Percentiles rank a stretch among this genome's conserved stretches.
Conservation (phyloP, 64 coral and sea anemone species). For the Montipora efflorescens region DNA sequence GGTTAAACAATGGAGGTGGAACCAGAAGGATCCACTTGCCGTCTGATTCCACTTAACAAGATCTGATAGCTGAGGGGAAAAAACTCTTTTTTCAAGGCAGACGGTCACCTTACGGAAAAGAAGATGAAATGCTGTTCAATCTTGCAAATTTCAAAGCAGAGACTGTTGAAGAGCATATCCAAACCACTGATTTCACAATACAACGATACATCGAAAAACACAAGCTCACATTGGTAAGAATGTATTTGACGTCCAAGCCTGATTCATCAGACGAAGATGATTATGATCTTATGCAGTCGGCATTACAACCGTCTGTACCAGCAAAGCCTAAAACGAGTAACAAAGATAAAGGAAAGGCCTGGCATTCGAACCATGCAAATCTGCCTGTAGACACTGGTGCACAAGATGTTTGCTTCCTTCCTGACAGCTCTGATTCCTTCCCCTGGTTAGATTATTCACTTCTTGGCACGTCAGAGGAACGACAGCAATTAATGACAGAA, state of each 20-base stretch:
- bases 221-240: slow-evolving; percentile 52
- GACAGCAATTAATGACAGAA: slow-evolving; percentile 23
- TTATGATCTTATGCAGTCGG: slow-evolving; percentile 21
- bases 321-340: slow-evolving; percentile 13
- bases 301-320: neutral
- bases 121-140: slow-evolving; percentile 51
- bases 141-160: slow-evolving; percentile 66
- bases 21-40: slow-evolving; percentile 9
- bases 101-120: slow-evolving; percentile 33
- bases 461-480: slow-evolving; percentile 49
- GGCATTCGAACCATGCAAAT: slow-evolving; percentile 51
- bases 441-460: slow-evolving; percentile 4
- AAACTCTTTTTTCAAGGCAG: slow-evolving; percentile 49
- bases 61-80: slow-evolving; percentile 50
- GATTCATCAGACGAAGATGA: slow-evolving; percentile 1
- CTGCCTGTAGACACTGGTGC: neutral
- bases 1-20: slow-evolving; percentile 64
- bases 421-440: neutral
- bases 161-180: slow-evolving; percentile 4
- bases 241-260: slow-evolving; percentile 69
- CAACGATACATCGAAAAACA: slow-evolving; percentile 54
- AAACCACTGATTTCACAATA: slow-evolving; percentile 51
- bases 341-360: slow-evolving; percentile 36
- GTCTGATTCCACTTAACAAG: neutral
- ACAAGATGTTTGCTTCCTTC: neutral